A percentile compares a stretch with the other conserved stretches of the same genome.
Conservation (phyloP, 2,797 vertebrate species). For the Epinephelus awoara region DNA sequence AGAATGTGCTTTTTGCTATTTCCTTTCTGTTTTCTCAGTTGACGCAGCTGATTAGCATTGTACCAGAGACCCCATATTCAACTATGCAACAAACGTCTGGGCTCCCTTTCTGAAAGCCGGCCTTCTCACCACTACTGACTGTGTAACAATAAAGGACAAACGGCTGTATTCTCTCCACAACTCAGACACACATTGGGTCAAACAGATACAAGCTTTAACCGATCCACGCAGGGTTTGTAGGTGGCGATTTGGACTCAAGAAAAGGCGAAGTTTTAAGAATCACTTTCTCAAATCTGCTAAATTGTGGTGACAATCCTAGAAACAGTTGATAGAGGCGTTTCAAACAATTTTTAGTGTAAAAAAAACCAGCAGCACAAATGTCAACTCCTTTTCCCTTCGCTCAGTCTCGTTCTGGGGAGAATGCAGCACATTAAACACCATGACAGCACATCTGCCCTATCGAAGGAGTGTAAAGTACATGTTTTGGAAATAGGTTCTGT, state of each 20-base stretch:
- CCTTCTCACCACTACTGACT: conserved; percentile 85
- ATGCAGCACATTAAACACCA: conserved; percentile 84
- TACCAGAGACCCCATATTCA: conserved; percentile 92
- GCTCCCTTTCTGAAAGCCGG: conserved; percentile 89
- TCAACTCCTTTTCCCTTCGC: conserved; percentile 8
- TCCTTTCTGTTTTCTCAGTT: conserved; percentile 80
- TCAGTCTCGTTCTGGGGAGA: conserved; percentile 89
- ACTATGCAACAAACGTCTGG: conserved; percentile 97
- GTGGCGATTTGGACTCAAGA: conserved; percentile 20
- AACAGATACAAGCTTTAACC: conserved; percentile 58
- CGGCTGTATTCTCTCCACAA: conserved; percentile 93
- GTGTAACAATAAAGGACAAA: conserved; percentile 69
- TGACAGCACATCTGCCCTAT: conserved; percentile 86
- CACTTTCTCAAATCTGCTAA: conserved; percentile 35
- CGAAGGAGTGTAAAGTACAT: conserved; percentile 93
- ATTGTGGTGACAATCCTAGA: conserved; percentile 82
- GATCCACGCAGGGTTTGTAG: conserved; percentile 20
- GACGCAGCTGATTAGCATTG: conserved; percentile 87
- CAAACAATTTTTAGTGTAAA: conserved; percentile 43
- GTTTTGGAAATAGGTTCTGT: conserved; percentile 91
- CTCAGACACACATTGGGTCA: conserved; percentile 43
- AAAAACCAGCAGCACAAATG: conserved; percentile 63
- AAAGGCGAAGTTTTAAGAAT: conserved; percentile 11
- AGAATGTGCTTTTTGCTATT: conserved; percentile 93
- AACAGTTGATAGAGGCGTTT: conserved; percentile 17